Evolutionary conservation across 2,888 invertebrate genomes (phyloP), one percentile per base, ranked within the genome.

Genomic region (Brachynemurus nebulosus): DNA sequence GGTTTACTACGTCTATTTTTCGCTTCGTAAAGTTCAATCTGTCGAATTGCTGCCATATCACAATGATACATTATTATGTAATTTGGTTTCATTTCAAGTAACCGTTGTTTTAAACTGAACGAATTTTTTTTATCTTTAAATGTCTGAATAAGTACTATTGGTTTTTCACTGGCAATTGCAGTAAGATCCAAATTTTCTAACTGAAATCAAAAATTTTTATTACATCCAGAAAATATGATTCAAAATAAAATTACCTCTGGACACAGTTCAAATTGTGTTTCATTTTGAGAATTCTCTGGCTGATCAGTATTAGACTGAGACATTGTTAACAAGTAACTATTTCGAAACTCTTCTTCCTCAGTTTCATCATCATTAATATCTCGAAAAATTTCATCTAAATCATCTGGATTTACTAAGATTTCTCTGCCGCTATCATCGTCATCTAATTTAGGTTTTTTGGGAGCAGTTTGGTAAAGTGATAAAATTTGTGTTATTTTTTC

Each of bases 11-110:
- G 59, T 35, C 65, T 60, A 47, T 74, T 70, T 20, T 75, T 70
- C 19, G 76, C 73, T 59, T 80, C 86, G 57, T 76, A 89, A 48
- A 80, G 75, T 70, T 97, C 97, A 45, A 97, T 74, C 63, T 92
- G 89, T 18, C 97, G 69, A 7, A 96, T 82, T 17, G 89, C 81
- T 1, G 84, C 74, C 50, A 96, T 76, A 57, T 93, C 90, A 43
- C 80, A 76, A 58, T 92, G 88, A 63, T 96, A 96, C 68, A 97
- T 73, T 21, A 97, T 72, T 2, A 97, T 76, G 63, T 83, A 90
- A 52, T 77, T 76, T 0, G 97, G 96, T 39, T 71, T 67, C 4
- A 81, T 58, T 34, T 76, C 71, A 36, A 76, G 69, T 42, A 93
- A 64, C 8, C 78, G 76, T 44, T 72, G 70, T 51, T 81, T 78